Percentiles rank a stretch among this genome's conserved stretches.
Evolutionary conservation across 2,113 vertebrate species (phyloP).

Genomic region (Etheostoma spectabile): DNA sequence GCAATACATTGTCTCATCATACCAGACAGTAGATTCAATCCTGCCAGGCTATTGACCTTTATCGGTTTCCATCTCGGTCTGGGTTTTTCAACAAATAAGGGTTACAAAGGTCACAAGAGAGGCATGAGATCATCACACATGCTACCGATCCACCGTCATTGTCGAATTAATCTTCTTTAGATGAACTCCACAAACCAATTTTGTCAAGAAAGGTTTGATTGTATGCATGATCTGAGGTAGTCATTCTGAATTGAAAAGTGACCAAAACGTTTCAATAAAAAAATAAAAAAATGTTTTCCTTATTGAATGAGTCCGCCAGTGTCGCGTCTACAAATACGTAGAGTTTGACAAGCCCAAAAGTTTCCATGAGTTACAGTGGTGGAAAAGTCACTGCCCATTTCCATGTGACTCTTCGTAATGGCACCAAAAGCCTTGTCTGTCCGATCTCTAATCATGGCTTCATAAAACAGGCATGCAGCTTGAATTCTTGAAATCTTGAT

Average conservation of each 20-base stretch:
- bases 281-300: not conserved
- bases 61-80: not conserved
- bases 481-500: conserved; percentile 20
- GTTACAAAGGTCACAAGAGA: conserved; percentile 7
- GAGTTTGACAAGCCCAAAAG: not conserved
- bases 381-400: not conserved
- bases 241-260: conserved; percentile 12
- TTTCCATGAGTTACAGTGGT: conserved; percentile 10
- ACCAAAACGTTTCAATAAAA: not conserved
- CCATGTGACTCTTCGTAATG: not conserved
- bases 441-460: not conserved
- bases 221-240: conserved; percentile 4
- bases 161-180: conserved; percentile 2
- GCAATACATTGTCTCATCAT: conserved; percentile 25
- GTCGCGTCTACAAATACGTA: not conserved
- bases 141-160: conserved; percentile 6
- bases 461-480: not conserved
- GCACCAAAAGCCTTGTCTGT: not conserved
- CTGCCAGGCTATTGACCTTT: not conserved
- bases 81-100: conserved; percentile 7
- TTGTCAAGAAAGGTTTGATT: conserved; percentile 27
- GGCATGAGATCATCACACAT: not conserved
- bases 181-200: not conserved
- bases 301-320: not conserved
- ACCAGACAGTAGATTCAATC: not conserved